Evolutionary conservation across 2,888 invertebrate species (phyloP).

Genomic region (Athripsodes cinereus): DNA sequence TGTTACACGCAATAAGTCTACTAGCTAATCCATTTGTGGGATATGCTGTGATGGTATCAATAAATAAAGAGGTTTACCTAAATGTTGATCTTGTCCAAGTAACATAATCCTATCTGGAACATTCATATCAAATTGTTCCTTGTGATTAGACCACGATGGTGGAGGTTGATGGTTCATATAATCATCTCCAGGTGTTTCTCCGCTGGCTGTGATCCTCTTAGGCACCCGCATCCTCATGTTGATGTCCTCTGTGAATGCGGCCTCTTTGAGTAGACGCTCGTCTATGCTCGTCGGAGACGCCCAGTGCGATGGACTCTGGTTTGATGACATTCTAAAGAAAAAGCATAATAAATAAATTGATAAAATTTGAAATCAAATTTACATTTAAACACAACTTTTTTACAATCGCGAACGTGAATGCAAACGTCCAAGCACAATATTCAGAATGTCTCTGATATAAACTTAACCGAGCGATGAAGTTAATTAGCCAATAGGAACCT

Average conservation of each 20-base stretch:
- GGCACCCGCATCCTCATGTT: conserved; percentile 79
- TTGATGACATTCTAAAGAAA: conserved; percentile 52
- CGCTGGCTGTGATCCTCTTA: conserved; percentile 69
- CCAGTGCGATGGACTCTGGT: conserved; percentile 54
- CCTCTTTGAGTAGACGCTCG: conserved; percentile 54
- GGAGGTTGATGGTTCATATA: conserved; percentile 52
- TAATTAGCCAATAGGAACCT: too few species aligned
- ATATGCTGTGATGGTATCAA: too few species aligned
- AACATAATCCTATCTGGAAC: conserved; percentile 92
- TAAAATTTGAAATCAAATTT: too few species aligned
- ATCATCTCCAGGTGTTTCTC: conserved; percentile 59
- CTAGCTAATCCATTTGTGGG: too few species aligned
- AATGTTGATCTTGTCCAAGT: conserved; percentile 68
- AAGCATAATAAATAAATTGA: too few species aligned
- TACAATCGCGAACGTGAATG: too few species aligned
- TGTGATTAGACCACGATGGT: conserved; percentile 58
- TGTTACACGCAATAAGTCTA: too few species aligned
- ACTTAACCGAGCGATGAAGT: too few species aligned
- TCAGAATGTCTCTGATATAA: too few species aligned
- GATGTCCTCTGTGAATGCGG: conserved; percentile 69
- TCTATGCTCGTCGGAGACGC: conserved; percentile 43
- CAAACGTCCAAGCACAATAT: too few species aligned
- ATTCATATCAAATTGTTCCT: conserved; percentile 82
- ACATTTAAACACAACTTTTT: too few species aligned
- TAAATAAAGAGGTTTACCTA: conserved; percentile 39